Evolutionary conservation across 2,888 invertebrate species (phyloP).

Genomic region (Rhagophthalmus giganteus): DNA sequence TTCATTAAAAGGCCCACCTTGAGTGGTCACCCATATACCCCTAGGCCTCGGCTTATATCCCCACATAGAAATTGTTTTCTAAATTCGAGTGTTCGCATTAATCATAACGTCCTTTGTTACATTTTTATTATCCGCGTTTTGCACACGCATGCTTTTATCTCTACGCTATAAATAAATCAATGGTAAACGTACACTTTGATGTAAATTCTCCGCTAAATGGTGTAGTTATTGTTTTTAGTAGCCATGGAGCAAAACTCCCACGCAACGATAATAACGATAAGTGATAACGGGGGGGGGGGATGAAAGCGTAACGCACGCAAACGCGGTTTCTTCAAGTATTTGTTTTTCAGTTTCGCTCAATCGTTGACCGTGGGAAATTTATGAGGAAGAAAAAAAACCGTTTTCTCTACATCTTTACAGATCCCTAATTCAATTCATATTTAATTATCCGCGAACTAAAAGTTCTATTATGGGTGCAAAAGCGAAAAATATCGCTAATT

Average conservation of each 20-base stretch:
- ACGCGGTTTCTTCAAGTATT: not conserved
- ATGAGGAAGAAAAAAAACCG: not conserved
- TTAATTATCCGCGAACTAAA: slow-evolving; percentile 51
- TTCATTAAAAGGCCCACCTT: slow-evolving; percentile 26
- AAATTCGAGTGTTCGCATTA: slow-evolving; percentile 21
- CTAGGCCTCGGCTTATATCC: slow-evolving; percentile 14
- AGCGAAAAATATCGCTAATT: slow-evolving; percentile 49
- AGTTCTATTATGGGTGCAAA: slow-evolving; percentile 47
- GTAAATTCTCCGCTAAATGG: slow-evolving; percentile 16
- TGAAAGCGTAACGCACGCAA: slow-evolving; percentile 14
- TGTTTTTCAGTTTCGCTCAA: not conserved
- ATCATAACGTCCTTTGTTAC: slow-evolving; percentile 14
- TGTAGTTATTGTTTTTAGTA: slow-evolving; percentile 14
- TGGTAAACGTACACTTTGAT: slow-evolving; percentile 8
- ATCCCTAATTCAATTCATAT: slow-evolving; percentile 31
- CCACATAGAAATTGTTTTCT: slow-evolving; percentile 16
- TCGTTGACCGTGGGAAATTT: not conserved
- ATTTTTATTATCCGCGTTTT: slow-evolving; percentile 15
- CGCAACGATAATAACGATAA: slow-evolving; percentile 37
- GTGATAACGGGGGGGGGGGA: slow-evolving; percentile 29
- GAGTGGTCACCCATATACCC: slow-evolving; percentile 18
- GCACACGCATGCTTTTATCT: slow-evolving; percentile 17
- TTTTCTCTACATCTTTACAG: not conserved
- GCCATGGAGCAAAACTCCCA: slow-evolving; percentile 30
- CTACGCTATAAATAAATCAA: slow-evolving; percentile 17